Evolutionary conservation across 30 jellyfish, hydroid and myxozoan species (phyloP), one percentile per base, ranked within the genome.

Genomic region (Aurelia sp.): DNA sequence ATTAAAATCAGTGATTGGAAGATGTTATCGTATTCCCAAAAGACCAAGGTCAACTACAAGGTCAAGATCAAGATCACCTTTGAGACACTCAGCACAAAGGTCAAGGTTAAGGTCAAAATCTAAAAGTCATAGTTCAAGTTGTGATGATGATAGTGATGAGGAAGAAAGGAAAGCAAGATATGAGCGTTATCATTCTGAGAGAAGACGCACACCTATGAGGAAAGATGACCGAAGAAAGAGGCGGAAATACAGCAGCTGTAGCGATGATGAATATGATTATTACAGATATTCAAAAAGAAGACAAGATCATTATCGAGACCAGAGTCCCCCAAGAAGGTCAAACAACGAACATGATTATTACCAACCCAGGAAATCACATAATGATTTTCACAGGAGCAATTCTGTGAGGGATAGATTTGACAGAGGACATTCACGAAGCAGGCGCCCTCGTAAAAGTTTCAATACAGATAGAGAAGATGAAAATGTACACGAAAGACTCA

Each of bases 211-310:
- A 2, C 95, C 89, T 11, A 40, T 78, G 83, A 74, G 96, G 69
- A 44, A 74, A 58, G 90, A 76, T 76, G 96, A 72, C 58, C 20
- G 85, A 20, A 30, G 96, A 35, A 72, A 76, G 60, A 52, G 89
- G 61, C 57, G 96, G 69, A 87, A 76, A 41, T 87, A 87, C 48
- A 87, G 96, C 58, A 87, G 96, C 64, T 78, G 88, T 51, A 87
- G 96, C 65, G 96, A 87, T 61, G 96, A 87, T 50, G 96, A 87
- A 31, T 74, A 87, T 37, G 89, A 74, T 50, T 87, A 87, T 78
- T 78, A 69, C 68, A 74, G 90, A 59, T 78, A 76, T 62, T 74
- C 88, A 18, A 87, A 71, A 75, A 65, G 53, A 18, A 60, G 82
- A 62, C 78, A 80, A 59, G 85, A 73, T n/a, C 8, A 71, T n/a